Evolutionary conservation across 2,888 invertebrate species (phyloP).

Genomic region (Branchipolynoe longqiensis): DNA sequence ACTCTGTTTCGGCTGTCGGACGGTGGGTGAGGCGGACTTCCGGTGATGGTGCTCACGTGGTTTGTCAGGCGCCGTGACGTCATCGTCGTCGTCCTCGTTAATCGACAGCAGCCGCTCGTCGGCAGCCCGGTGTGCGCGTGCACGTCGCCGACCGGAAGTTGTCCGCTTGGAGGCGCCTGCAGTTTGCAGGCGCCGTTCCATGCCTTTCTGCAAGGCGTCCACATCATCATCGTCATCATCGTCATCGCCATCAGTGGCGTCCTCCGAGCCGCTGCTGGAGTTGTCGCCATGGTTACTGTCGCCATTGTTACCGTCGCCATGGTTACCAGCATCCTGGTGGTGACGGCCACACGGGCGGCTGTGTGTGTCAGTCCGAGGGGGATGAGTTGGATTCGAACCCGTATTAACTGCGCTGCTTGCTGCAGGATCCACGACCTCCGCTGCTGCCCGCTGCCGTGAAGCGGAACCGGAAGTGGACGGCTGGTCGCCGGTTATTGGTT

Average conservation of each 20-base stretch:
- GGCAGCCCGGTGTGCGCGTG: neutral
- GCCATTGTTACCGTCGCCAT: neutral
- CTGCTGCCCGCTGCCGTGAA: no score
- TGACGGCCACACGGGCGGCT: slow-evolving; percentile 25
- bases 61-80: neutral
- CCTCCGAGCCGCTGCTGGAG: no score
- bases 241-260: neutral
- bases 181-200: neutral
- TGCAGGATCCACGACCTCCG: no score
- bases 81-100: slow-evolving; percentile 43
- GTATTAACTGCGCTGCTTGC: no score
- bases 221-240: slow-evolving; percentile 5
- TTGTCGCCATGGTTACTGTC: neutral
- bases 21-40: neutral
- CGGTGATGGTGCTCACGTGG: neutral
- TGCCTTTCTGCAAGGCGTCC: slow-evolving; percentile 19
- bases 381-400: neutral
- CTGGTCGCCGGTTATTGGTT: no score
- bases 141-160: neutral
- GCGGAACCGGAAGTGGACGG: no score
- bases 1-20: slow-evolving; percentile 30
- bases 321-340: neutral
- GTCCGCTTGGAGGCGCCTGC: neutral
- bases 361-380: slow-evolving; percentile 10
- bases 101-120: slow-evolving; percentile 25